These are phyloP conservation scores for Montipora capitata DNA, from an alignment of 92 coral and sea anemone species.

Conservation along the genomic window DNA sequence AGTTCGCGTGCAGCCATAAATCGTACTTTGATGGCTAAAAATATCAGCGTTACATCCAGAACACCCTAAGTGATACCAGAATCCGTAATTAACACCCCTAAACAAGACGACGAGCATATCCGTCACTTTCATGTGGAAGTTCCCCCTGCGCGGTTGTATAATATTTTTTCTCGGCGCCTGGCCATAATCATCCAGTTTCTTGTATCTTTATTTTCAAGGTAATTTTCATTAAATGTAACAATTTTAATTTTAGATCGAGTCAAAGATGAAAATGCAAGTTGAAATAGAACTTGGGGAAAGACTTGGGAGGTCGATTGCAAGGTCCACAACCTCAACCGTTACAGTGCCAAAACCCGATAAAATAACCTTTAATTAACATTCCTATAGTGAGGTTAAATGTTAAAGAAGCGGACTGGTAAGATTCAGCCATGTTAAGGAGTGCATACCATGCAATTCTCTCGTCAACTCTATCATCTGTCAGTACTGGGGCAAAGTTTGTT, in stretches of 20 bases:
- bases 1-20: too few relatives aligned
- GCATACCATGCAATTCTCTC: not conserved
- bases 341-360: not conserved
- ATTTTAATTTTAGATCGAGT: not conserved
- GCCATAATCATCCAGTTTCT: conserved; percentile 5
- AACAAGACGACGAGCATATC: too few relatives aligned
- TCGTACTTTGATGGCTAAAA: too few relatives aligned
- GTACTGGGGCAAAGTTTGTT: conserved; percentile 13
- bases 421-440: not conserved
- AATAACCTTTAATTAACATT: not conserved
- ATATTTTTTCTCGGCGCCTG: conserved; percentile 11
- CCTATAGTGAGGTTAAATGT: not conserved
- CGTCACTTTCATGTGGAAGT: too few relatives aligned
- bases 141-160: too few relatives aligned
- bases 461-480: conserved; percentile 22
- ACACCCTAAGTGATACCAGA: too few relatives aligned
- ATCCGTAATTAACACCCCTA: too few relatives aligned
- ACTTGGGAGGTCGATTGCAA: conserved; percentile 7
- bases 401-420: not conserved
- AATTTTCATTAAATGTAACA: conserved; percentile 16
- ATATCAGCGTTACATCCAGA: too few relatives aligned
- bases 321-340: not conserved
- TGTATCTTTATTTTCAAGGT: not conserved
- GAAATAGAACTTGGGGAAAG: not conserved
- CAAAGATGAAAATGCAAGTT: not conserved